Evolutionary conservation across 2,797 vertebrate species (phyloP), one percentile per base, ranked within the genome.

Genomic region (Podarcis siculus): DNA sequence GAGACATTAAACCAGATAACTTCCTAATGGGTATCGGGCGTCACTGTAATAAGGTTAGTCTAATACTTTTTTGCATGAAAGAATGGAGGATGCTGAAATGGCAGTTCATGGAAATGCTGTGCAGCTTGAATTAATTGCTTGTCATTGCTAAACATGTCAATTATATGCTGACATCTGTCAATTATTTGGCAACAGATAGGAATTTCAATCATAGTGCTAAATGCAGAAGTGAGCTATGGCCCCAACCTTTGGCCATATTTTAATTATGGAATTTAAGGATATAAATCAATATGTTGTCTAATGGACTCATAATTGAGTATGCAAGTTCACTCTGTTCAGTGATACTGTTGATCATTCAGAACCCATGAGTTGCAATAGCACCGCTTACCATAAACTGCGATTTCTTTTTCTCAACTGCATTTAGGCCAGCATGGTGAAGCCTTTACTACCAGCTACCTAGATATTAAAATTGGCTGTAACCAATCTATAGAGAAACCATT

Each of bases 1-100:
- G 99, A 99, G 99, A 99, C 97, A 99, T 99, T 97, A 99, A 99
- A 97, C 99, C 99, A 97, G 99, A 99, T 98, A 99, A 99, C 98
- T 99, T 99, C 97, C 98, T 99, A 97, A 99, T 99, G 99, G 99
- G 99, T 97, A 99, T 99, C 93, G 99, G 99, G 94, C 99, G 99
- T 97, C 99, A 99, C 95, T 99, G 99, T 99, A 99, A 99, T 98
- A 99, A 99, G 99, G 99, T 99, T 98, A 98, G 98, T 97, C 88
- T 94, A 90, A 96, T 94, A 92, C 89, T 96, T 93, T 79, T 96
- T 95, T 96, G 94, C 96, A 96, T 96, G 91, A 94, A 94, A 94
- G 90, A 93, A 94, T 78, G 89, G 78, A 90, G 89, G 87, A 91
- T 94, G 91, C 81, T 89, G 49, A 71, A 93, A 93, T 91, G 92